These are phyloP conservation scores for Podarcis cretensis DNA, from an alignment of 2,113 vertebrate species.

Conservation along the genomic window DNA sequence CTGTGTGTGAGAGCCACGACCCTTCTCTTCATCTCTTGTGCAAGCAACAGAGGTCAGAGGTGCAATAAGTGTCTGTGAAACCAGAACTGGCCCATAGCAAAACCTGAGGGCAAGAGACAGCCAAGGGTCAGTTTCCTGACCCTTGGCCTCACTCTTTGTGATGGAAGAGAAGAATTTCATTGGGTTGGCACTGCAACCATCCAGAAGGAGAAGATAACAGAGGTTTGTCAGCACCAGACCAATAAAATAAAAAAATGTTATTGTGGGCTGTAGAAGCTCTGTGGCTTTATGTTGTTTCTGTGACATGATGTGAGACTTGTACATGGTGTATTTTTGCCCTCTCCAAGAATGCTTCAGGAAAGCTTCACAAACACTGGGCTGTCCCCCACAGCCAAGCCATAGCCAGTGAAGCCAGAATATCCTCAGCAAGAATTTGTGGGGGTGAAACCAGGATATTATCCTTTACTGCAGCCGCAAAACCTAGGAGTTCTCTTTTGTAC, in stretches of 20 bases:
- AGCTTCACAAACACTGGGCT: not conserved
- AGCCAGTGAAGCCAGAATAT: not conserved
- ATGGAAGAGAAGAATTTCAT: not conserved
- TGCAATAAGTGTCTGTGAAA: not conserved
- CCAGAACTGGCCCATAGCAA: not conserved
- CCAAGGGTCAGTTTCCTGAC: not conserved
- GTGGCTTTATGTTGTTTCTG: not conserved
- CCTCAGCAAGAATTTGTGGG: not conserved
- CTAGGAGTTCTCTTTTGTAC: not conserved
- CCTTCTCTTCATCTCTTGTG: not conserved
- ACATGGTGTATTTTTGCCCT: not conserved
- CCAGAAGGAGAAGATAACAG: not conserved
- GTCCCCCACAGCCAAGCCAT: not conserved
- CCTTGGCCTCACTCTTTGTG: not conserved
- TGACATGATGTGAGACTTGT: not conserved
- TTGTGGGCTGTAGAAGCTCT: not conserved
- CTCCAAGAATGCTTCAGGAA: constrained; percentile 1
- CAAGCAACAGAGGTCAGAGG: not conserved
- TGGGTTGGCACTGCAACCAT: not conserved
- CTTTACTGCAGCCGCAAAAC: not conserved
- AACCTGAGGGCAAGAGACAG: not conserved
- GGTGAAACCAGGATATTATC: not conserved
- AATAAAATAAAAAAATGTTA: not conserved
- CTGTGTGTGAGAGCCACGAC: not conserved
- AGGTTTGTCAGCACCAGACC: not conserved